Evolutionary conservation across 2,888 invertebrate genomes (phyloP).

Genomic region (Tenthredo notha): DNA sequence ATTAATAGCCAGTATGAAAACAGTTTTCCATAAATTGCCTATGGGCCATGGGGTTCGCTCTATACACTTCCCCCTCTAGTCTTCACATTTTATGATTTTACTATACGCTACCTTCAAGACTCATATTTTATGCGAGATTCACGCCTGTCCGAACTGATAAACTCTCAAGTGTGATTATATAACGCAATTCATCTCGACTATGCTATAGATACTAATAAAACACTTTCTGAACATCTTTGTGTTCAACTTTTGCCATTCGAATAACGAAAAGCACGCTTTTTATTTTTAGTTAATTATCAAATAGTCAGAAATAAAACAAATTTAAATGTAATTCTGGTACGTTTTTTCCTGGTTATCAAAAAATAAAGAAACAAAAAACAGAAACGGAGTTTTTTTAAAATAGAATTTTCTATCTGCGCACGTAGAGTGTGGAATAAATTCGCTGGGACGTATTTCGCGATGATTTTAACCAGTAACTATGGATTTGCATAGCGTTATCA

Average conservation of each 20-base stretch:
- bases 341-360: neutral
- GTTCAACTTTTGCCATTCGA: neutral
- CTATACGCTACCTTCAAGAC: conserved; percentile 12
- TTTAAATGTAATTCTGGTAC: neutral
- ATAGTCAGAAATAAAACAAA: neutral
- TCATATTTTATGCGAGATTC: conserved; percentile 41
- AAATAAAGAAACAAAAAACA: too few species aligned
- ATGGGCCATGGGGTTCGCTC: neutral
- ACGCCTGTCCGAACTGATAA: conserved; percentile 48
- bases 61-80: conserved; percentile 5
- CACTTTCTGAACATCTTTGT: neutral
- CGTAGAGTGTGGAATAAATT: neutral
- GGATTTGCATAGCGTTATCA: conserved; percentile 11
- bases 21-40: conserved; percentile 46
- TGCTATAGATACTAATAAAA: neutral
- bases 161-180: conserved; percentile 28
- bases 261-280: neutral
- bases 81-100: conserved; percentile 39
- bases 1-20: conserved; percentile 45
- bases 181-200: conserved; percentile 17
- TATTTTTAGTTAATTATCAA: neutral
- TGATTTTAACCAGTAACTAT: neutral
- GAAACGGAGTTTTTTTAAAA: neutral
- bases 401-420: neutral
- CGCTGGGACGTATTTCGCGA: neutral